These are phyloP conservation scores for Lepidurus arcticus DNA, from an alignment of 1,140 invertebrate genomes.

Conservation along the genomic window DNA sequence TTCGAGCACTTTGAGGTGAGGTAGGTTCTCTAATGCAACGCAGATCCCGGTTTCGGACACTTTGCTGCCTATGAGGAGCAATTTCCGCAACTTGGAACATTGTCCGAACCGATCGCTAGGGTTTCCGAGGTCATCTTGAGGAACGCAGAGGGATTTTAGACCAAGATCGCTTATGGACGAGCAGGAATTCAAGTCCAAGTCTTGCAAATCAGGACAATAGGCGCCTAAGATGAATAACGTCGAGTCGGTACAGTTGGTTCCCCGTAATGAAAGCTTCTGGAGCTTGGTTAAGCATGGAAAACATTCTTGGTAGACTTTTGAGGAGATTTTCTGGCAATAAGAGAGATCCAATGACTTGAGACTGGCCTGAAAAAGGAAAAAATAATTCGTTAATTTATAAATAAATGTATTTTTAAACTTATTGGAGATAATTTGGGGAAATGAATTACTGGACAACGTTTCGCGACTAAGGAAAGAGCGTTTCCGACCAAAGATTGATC, in stretches of 20 bases:
- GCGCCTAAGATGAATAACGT: slow-evolving; percentile 33
- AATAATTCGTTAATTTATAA: slow-evolving; percentile 10
- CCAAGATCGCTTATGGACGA: slow-evolving; percentile 32
- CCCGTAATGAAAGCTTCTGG: slow-evolving; percentile 25
- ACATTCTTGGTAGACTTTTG: slow-evolving; percentile 32
- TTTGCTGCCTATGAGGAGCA: slow-evolving; percentile 29
- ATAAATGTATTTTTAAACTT: neutral
- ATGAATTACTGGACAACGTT: slow-evolving; percentile 30
- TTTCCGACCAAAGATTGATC: slow-evolving; percentile 32
- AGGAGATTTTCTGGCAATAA: slow-evolving; percentile 33
- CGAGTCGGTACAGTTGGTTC: slow-evolving; percentile 29
- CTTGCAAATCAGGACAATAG: slow-evolving; percentile 31
- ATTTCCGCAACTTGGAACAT: slow-evolving; percentile 28
- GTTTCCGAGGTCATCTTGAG: slow-evolving; percentile 32
- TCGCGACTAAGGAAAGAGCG: slow-evolving; percentile 25
- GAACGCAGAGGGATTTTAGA: slow-evolving; percentile 27
- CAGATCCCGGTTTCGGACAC: slow-evolving; percentile 31
- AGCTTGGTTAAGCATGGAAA: slow-evolving; percentile 30
- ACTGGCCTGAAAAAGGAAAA: slow-evolving; percentile 23
- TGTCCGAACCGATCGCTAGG: slow-evolving; percentile 24
- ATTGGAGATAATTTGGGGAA: neutral
- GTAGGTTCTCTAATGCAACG: slow-evolving; percentile 30
- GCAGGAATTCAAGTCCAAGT: slow-evolving; percentile 31
- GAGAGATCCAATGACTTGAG: slow-evolving; percentile 29
- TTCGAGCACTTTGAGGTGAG: slow-evolving; percentile 29